These are phyloP conservation scores for Cyclura pinguis DNA, from an alignment of 2,797 vertebrate species.

Conservation along the genomic window DNA sequence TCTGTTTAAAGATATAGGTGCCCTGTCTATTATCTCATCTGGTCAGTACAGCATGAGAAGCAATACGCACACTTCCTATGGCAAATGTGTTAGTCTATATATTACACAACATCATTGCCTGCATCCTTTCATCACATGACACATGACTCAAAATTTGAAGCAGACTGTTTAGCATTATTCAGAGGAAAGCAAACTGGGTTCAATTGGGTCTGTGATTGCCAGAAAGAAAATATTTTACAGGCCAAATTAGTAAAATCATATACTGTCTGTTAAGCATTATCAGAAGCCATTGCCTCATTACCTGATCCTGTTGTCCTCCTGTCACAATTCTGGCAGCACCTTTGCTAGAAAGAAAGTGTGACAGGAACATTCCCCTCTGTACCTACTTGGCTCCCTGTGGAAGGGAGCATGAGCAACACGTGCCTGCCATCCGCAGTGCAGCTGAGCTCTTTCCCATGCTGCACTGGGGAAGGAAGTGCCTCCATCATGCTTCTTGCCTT, in stretches of 20 bases:
- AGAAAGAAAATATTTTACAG: not conserved
- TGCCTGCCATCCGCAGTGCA: too few species aligned
- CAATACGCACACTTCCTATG: not conserved
- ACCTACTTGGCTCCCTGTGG: too few species aligned
- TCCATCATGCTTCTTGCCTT: too few species aligned
- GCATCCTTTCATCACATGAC: not conserved
- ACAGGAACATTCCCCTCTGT: too few species aligned
- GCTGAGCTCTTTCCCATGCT: too few species aligned
- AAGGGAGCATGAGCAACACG: too few species aligned
- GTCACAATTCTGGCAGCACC: too few species aligned
- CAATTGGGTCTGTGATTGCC: not conserved
- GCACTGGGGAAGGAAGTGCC: too few species aligned
- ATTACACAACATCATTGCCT: not conserved
- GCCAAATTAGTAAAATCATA: not conserved
- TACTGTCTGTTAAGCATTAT: too few species aligned
- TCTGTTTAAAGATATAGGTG: not conserved
- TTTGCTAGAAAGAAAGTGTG: too few species aligned
- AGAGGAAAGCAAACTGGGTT: not conserved
- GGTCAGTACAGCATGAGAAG: not conserved
- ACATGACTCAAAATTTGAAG: not conserved
- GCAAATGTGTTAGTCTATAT: not conserved
- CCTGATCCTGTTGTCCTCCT: too few species aligned
- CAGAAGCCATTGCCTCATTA: too few species aligned
- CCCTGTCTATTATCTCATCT: not conserved
- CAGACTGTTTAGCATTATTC: not conserved